Evolutionary conservation across 2,113 vertebrate genomes (phyloP), one percentile per base, ranked within the genome.

Genomic region (Barnardius zonarius): DNA sequence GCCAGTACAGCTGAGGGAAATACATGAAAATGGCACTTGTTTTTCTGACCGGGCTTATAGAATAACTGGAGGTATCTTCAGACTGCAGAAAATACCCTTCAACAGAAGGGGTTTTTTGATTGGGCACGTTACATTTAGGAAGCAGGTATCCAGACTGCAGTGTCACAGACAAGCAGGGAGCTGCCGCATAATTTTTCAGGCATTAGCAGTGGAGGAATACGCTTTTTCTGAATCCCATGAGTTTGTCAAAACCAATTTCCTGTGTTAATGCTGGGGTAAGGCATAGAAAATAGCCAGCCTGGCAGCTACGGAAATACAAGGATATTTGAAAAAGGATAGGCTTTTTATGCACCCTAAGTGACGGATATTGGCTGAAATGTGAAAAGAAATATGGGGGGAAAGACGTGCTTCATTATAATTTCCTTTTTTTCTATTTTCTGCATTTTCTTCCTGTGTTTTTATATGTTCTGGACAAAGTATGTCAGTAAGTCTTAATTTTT

Each of bases 121-220:
- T 55, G 77, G 77, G 19, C 59, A 61, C n/a, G 22, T 85, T 90
- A 70, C 43, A 44, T 61, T 48, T 82, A 86, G 67, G 48, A 93
- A 96, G 52, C 20, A 70, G 63, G n/a, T 74, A 74, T 86, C 30
- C 46, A 33, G 69, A n/a, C 44, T 78, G 27, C 74, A 49, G 33
- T 81, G 61, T 59, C 79, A 62, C 74, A 87, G 33, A 35, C 67
- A 86, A 79, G 28, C 55, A 70, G 46, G 41, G 54, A 91, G 51
- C 54, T 73, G 35, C 80, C 90, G 70, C 89, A 41, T 92, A 77
- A 69, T 87, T 94, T 97, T 92, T 89, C 88, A 85, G 67, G 59
- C 48, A 70, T 81, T 86, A 95, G 59, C 52, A 51, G 63, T 5
- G 4, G 46, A 84, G 28, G 52, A 90, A 39, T 63, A 64, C 33